Percentiles rank a stretch among this genome's conserved stretches.
These are phyloP conservation scores for Xestoiulus laeticollis DNA, from an alignment of 2,888 invertebrate species.

Conservation along the genomic window DNA sequence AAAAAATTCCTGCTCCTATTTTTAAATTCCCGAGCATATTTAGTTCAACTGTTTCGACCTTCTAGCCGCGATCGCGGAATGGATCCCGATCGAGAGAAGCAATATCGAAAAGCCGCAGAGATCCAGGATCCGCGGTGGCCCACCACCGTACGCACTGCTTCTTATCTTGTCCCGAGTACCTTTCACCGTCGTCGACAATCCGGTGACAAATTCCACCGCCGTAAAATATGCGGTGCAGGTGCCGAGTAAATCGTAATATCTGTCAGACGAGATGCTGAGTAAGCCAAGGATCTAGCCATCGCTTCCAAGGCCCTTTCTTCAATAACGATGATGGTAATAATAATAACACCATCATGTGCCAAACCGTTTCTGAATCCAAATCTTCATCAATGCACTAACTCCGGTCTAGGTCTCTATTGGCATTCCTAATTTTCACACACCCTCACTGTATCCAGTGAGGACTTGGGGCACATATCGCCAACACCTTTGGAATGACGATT, in stretches of 20 bases:
- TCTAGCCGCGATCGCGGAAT: not conserved
- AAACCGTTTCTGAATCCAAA: not conserved
- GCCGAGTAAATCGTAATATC: not conserved
- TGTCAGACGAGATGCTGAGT: not conserved
- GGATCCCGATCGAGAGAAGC: not conserved
- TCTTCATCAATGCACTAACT: not conserved
- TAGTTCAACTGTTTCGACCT: not conserved
- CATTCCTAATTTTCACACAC: not conserved
- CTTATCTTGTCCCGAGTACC: not conserved
- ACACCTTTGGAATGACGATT: not conserved
- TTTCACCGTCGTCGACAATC: not conserved
- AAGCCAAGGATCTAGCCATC: not conserved
- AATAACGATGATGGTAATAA: not conserved
- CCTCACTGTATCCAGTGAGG: not conserved
- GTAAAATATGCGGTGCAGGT: not conserved
- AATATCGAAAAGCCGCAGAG: not conserved
- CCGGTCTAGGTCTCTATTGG: not conserved
- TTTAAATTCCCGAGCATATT: slow-evolving; percentile 11
- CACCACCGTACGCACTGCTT: not conserved
- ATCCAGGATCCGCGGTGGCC: not conserved
- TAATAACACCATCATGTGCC: not conserved
- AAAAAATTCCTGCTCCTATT: not conserved
- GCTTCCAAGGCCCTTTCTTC: not conserved
- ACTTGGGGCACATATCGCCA: not conserved
- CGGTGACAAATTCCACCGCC: not conserved